Conservation (phyloP, 2,113 vertebrate genomes). For the Hippocampus guttulatus region DNA sequence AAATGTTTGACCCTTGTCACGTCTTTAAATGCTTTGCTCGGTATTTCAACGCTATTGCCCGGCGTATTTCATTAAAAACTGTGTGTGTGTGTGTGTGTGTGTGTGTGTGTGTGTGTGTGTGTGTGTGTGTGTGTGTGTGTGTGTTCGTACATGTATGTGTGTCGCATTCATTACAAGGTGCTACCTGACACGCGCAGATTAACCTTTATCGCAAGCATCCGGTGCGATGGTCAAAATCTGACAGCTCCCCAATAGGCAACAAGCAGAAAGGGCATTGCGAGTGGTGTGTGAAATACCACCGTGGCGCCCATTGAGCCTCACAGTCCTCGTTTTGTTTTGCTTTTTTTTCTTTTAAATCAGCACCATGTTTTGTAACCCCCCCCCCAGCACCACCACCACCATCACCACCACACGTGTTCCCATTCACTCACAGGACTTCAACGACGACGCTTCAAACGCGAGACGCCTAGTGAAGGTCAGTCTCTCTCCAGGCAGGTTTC, state of each 20-base stretch:
- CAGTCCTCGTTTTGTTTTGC: conserved; percentile 18
- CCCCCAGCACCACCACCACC: neutral
- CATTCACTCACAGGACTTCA: conserved; percentile 34
- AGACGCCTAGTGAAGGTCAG: conserved; percentile 58
- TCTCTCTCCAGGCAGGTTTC: conserved; percentile 50
- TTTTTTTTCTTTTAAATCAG: conserved; percentile 48
- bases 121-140: too few species aligned
- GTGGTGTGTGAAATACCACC: conserved; percentile 58
- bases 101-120: too few species aligned
- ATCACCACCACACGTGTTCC: conserved; percentile 30
- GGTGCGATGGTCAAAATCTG: conserved; percentile 45
- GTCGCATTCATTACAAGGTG: conserved; percentile 24
- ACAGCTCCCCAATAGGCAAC: conserved; percentile 64
- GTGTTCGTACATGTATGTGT: neutral
- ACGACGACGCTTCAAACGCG: conserved; percentile 57
- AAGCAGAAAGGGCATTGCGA: conserved; percentile 60
- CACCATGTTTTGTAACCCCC: conserved; percentile 31
- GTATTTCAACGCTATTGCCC: too few species aligned
- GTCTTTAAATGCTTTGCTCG: too few species aligned
- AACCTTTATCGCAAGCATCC: conserved; percentile 58
- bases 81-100: too few species aligned
- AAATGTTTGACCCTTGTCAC: too few species aligned
- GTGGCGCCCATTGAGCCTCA: conserved; percentile 47
- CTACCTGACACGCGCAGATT: conserved; percentile 52
- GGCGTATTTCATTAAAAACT: too few species aligned